Evolutionary conservation across 2,888 invertebrate genomes (phyloP), one percentile per base, ranked within the genome.

Genomic region (Lamellibrachia satsuma): DNA sequence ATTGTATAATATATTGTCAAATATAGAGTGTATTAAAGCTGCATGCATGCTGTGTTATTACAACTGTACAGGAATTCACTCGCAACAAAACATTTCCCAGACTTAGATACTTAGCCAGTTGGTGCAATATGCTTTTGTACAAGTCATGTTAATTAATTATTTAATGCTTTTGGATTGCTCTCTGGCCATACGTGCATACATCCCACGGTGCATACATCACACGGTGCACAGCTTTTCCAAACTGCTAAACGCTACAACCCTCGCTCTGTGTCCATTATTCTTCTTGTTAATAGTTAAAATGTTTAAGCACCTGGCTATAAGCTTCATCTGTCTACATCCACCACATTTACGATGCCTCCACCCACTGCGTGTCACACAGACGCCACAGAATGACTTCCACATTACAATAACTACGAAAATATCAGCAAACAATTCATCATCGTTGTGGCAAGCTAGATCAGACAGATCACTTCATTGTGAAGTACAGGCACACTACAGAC

Each of bases 31-130:
- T 75, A 75, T 75, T 75, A n/a, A 75, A 75, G 75, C 75, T 75
- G 75, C 75, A 75, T 75, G 75, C 75, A 15, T 75, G 75, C n/a
- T 15, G 75, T 15, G 75, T n/a, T 3, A 75, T 75, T 75, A 75
- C n/a, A 75, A 75, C 75, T 75, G 75, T 75, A 75, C 75, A 75
- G 22, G 75, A 75, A 75, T 75, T 75, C 75, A 75, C n/a, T 75
- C 75, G 75, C 75, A 75, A 11, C 75, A 75, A 75, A 22, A 75
- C 22, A 75, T n/a, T 57, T 57, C 57, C 57, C 57, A 57, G 8
- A 57, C 57, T 15, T 15, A 75, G 75, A 57, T 57, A 7, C 9
- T 15, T 15, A 75, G 75, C 75, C 75, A 11, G 22, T 22, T 75
- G 75, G n/a, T 22, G 75, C 75, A 75, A 11, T n/a, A 75, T 75